Conservation (phyloP, 2,888 invertebrate species). For the Orthosia cruda region DNA sequence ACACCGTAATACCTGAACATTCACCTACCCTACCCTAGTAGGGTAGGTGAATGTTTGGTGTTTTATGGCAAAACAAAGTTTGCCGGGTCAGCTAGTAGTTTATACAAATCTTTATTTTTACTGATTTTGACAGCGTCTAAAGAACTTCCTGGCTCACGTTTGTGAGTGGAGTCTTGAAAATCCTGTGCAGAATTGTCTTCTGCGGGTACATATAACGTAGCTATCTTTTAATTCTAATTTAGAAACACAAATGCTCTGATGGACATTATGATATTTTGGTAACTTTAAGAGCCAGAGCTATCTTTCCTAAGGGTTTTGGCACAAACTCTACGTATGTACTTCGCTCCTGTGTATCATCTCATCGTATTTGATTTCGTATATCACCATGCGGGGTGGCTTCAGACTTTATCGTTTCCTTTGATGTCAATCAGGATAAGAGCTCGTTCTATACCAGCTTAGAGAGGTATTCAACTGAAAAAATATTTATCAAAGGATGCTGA, state of each 20-base stretch:
- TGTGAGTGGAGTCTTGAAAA: background rate
- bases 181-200: background rate
- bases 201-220: too few relatives aligned
- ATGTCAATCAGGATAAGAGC: background rate
- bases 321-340: background rate
- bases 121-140: background rate
- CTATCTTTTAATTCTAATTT: background rate
- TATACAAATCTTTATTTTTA: background rate
- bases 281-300: background rate
- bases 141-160: background rate
- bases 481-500: background rate
- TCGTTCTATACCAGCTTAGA: background rate
- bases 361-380: background rate
- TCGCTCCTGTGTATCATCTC: background rate
- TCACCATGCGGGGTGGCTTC: background rate
- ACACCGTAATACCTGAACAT: too few relatives aligned
- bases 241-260: background rate
- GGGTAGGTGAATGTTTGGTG: too few relatives aligned
- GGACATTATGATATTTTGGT: background rate
- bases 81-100: too few relatives aligned
- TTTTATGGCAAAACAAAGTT: too few relatives aligned
- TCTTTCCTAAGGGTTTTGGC: background rate
- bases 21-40: too few relatives aligned
- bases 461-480: background rate
- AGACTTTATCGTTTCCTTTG: background rate